These are phyloP conservation scores for Cryptophagus acutangulus DNA, from an alignment of 2,888 invertebrate genomes.

Conservation along the genomic window DNA sequence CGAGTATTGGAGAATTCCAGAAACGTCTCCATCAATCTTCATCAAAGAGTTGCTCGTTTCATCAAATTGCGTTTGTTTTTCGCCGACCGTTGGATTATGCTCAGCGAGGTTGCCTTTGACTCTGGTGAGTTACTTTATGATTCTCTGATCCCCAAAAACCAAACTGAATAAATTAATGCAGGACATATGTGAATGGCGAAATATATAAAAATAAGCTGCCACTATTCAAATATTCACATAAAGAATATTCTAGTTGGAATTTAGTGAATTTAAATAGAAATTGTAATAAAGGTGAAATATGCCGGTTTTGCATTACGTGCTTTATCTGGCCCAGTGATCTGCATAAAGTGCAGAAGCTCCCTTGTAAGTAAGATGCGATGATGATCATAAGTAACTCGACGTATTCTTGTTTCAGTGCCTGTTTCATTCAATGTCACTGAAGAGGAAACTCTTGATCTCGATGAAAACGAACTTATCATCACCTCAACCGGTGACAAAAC, in stretches of 20 bases:
- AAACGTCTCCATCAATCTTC: slow-evolving; percentile 63
- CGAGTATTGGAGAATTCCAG: slow-evolving; percentile 60
- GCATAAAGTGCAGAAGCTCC: slow-evolving; percentile 27
- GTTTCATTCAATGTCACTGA: slow-evolving; percentile 51
- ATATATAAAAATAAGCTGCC: too few species aligned
- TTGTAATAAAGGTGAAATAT: slow-evolving; percentile 3
- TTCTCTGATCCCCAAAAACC: slow-evolving; percentile 4
- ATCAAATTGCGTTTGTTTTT: slow-evolving; percentile 62
- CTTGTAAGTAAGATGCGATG: too few species aligned
- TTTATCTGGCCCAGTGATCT: slow-evolving; percentile 32
- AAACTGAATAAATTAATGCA: slow-evolving; percentile 11
- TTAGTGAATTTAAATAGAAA: neutral
- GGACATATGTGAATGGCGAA: neutral
- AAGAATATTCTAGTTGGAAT: neutral
- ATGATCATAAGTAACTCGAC: slow-evolving; percentile 7
- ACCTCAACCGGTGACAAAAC: slow-evolving; percentile 52
- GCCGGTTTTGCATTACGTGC: slow-evolving; percentile 23
- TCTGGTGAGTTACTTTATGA: slow-evolving; percentile 47
- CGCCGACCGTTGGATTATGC: slow-evolving; percentile 65
- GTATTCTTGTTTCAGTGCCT: slow-evolving; percentile 38
- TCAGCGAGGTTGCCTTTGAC: slow-evolving; percentile 64
- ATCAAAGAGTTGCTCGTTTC: slow-evolving; percentile 57
- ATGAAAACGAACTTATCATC: slow-evolving; percentile 52
- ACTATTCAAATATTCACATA: too few species aligned
- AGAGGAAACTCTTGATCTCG: slow-evolving; percentile 49